Evolutionary conservation across 2,113 vertebrate genomes (phyloP), one percentile per base, ranked within the genome.

Genomic region (Phalacrocorax aristotelis): DNA sequence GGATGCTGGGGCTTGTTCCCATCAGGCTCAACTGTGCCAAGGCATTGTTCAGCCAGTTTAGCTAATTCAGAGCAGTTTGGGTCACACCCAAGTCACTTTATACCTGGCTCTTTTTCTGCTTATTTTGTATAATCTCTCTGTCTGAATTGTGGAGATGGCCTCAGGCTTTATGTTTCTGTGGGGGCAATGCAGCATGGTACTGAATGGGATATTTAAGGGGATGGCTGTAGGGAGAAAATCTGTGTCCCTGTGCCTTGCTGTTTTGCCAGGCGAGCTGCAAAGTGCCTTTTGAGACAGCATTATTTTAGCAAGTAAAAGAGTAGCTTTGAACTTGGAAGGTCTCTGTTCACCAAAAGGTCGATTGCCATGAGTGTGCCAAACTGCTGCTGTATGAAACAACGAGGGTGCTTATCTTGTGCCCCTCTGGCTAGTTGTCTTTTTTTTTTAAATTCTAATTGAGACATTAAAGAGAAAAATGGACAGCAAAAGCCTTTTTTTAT

Each of bases 1-100:
- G 38, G n/a, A n/a, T 6, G 10, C 34, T 44, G 49, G 21, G 48
- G 15, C 13, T 83, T 74, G 38, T 36, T 82, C 81, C 36, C 25
- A n/a, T n/a, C 34, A 83, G 19, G 16, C 48, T 79, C 0, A 0
- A 46, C 0, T 71, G 71, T 30, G 22, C 42, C 25, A 10, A 58
- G 51, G 48, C 0, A 3, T 27, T 20, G 13, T 42, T 85, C 14
- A 55, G 20, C 23, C 2, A 2, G 44, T 74, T 86, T 44, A 60
- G 27, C 32, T 75, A 80, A 76, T 66, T 75, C 55, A 65, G 66
- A 51, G 40, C 32, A 26, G 16, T 52, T 85, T 79, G 49, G 46
- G 62, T 15, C 5, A 19, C 18, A 32, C 29, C n/a, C 27, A 27
- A 10, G 9, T 60, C 26, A 44, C 20, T 68, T 68, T 15, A 26